These are phyloP conservation scores for Ectemnius continuus DNA, from an alignment of 2,888 invertebrate genomes.

Conservation along the genomic window DNA sequence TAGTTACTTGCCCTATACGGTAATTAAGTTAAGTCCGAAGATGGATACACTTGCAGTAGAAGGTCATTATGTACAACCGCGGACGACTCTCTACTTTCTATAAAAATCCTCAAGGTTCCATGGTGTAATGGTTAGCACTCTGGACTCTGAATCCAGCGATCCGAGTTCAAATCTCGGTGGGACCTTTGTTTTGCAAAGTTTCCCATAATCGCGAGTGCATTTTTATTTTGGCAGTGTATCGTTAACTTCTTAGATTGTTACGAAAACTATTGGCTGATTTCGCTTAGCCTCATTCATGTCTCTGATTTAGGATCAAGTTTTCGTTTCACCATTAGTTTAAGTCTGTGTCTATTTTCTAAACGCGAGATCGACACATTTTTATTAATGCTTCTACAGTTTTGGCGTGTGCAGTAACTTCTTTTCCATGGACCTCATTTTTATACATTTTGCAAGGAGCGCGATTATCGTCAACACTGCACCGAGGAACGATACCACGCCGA, in stretches of 20 bases:
- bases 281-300: too few relatives aligned
- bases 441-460: constrained; percentile 66
- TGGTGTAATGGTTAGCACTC: constrained; percentile 89
- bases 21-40: constrained; percentile 10
- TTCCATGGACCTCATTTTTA: constrained; percentile 65
- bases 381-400: constrained; percentile 55
- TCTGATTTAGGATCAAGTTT: too few relatives aligned
- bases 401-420: constrained; percentile 70
- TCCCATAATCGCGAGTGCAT: neutral
- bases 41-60: constrained; percentile 16
- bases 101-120: constrained; percentile 79
- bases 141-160: constrained; percentile 89
- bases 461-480: constrained; percentile 69
- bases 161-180: constrained; percentile 89
- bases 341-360: too few relatives aligned
- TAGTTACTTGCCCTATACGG: neutral
- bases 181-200: constrained; percentile 75
- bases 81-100: neutral
- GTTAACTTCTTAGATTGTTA: neutral
- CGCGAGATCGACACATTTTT: neutral
- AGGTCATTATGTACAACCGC: constrained; percentile 30
- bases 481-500: constrained; percentile 69
- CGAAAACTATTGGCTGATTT: neutral
- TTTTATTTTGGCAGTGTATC: constrained; percentile 2
- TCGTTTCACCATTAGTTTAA: too few relatives aligned